These are phyloP conservation scores for Brachypteracias leptosomus DNA, from an alignment of 2,113 vertebrate species.

Conservation along the genomic window DNA sequence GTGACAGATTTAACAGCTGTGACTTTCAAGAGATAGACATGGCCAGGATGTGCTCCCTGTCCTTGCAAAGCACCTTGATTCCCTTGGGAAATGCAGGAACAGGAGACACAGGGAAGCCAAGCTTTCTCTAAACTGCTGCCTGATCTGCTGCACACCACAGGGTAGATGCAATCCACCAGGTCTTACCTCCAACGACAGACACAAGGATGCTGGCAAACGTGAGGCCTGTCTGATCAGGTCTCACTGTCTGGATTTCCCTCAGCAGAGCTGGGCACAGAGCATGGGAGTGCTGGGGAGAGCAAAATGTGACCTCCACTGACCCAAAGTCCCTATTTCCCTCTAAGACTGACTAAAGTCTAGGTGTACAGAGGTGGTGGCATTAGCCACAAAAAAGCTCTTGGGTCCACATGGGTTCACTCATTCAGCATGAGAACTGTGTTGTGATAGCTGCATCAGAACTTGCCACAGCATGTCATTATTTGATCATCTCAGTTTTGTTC, in stretches of 20 bases:
- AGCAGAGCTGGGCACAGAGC: rapidly evolving
- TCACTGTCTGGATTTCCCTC: neutral
- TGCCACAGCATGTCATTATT: neutral
- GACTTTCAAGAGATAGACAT: neutral
- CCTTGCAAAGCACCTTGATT: neutral
- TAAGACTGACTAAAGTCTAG: neutral
- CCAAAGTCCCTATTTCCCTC: neutral
- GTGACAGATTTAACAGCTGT: neutral
- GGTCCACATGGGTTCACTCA: rapidly evolving
- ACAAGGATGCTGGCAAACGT: neutral
- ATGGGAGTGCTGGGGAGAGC: neutral
- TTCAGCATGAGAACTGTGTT: neutral
- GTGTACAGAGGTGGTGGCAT: neutral
- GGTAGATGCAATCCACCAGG: rapidly evolving
- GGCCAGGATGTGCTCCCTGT: neutral
- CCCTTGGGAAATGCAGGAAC: neutral
- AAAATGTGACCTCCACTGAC: neutral
- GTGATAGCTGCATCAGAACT: neutral
- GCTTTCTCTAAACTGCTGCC: neutral
- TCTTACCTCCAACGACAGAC: neutral
- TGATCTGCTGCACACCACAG: neutral
- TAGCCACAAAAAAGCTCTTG: neutral
- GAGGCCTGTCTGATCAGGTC: neutral
- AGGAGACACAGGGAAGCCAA: neutral
- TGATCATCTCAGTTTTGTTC: neutral